phyloP scores from a whole-genome alignment of 2,113 vertebrate genomes.

The Oreochromis spilurus region DNA sequence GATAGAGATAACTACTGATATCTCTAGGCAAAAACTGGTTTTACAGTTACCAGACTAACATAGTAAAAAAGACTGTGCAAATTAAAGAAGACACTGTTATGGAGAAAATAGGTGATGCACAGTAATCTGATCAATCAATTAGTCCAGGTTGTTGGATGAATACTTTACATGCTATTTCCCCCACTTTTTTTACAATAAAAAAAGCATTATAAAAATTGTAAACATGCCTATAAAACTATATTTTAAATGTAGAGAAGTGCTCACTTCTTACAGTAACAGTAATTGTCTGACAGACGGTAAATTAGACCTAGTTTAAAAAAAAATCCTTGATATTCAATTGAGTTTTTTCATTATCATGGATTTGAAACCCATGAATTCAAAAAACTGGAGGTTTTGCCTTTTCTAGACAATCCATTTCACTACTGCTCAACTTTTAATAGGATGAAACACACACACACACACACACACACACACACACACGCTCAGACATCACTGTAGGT shows the following conservation, averaged over 20 bases:
- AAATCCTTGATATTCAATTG: background rate
- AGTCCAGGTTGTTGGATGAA: background rate
- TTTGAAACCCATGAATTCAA: background rate
- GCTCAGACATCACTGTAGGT: slow-evolving; percentile 40
- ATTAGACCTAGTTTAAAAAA: background rate
- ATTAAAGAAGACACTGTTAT: background rate
- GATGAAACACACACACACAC: background rate
- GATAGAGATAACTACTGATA: background rate
- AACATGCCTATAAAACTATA: background rate
- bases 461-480: background rate
- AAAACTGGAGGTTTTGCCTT: background rate
- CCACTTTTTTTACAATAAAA: background rate
- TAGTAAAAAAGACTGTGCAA: background rate
- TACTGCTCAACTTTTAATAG: background rate
- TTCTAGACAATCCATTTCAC: background rate
- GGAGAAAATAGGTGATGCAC: fast-evolving
- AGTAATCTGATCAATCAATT: background rate
- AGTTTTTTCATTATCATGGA: background rate
- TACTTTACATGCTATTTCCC: background rate
- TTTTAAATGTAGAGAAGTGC: background rate
- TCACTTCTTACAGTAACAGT: fast-evolving
- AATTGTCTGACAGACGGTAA: background rate
- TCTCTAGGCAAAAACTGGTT: background rate
- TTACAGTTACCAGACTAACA: background rate
- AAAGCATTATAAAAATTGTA: background rate